Percentiles rank a stretch among this genome's conserved stretches.
phyloP scores from a whole-genome alignment of 1,140 invertebrate genomes.

The Dreissena polymorpha region DNA sequence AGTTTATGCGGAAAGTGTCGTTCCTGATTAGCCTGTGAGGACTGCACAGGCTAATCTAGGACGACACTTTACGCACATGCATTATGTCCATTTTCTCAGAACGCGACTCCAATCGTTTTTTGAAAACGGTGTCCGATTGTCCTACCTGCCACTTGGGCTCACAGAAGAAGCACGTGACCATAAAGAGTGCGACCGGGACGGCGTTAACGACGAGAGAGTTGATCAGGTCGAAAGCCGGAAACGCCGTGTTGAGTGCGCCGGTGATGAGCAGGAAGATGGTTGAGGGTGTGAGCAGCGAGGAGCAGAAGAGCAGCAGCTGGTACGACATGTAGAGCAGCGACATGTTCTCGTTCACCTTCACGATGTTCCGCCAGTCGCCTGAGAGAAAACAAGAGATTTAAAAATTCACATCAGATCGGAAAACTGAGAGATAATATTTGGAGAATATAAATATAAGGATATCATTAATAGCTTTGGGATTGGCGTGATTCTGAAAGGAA shows the following conservation, averaged over 20 bases:
- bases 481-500: no score
- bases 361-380: slow-evolving; percentile 67
- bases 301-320: slow-evolving; percentile 79
- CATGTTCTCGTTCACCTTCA: slow-evolving; percentile 73
- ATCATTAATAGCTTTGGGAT: no score
- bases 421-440: no score
- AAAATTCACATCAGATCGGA: no score
- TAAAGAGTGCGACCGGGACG: slow-evolving; percentile 81
- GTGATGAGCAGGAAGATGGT: slow-evolving; percentile 86
- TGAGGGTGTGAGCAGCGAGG: slow-evolving; percentile 84
- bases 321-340: slow-evolving; percentile 75
- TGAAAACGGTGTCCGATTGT: no score
- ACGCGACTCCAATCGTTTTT: no score
- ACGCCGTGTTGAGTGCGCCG: slow-evolving; percentile 84
- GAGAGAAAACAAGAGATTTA: neutral
- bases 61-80: no score
- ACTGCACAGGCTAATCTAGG: no score
- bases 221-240: slow-evolving; percentile 79
- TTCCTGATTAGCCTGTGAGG: no score
- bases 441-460: no score
- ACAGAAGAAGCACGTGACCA: slow-evolving; percentile 80
- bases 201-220: slow-evolving; percentile 81
- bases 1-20: no score
- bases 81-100: no score
- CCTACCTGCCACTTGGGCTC: slow-evolving; percentile 81